Evolutionary conservation across 1,140 invertebrate genomes (phyloP), one percentile per base, ranked within the genome.

Genomic region (Centruroides vittatus): DNA sequence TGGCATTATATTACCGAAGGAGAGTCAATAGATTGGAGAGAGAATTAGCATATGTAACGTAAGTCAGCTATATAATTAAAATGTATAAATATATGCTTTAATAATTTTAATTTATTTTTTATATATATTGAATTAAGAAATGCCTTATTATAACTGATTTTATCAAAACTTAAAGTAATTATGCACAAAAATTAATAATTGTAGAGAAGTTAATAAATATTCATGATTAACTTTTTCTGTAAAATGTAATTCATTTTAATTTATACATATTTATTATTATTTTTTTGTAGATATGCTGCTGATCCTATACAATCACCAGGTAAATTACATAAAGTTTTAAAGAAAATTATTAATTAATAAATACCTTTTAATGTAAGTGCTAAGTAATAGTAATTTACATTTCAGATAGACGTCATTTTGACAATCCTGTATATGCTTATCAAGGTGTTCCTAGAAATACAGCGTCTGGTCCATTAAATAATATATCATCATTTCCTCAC

Each of bases 351-450:
- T 23, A 23, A 23, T 23, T 23, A 23, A 23, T 23, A 23, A 23
- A 23, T 23, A 23, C 2, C 23, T 23, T 23, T 23, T 23, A 23
- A 23, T 23, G 23, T 23, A 23, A 23, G 23, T 23, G 23, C 23
- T 23, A 23, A 23, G 23, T 23, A 23, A 2, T 23, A 23, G 23
- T 23, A 23, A 23, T 23, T 23, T 23, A 23, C 23, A 23, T 23
- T 41, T 41, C 8, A 41, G 41, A 41, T 8, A 41, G 41, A 41
- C 41, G 41, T 72, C 89, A 93, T 74, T 93, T 93, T 73, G 90
- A 93, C 73, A 93, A 93, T 79, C 89, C 89, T 0, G 88, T 91
- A 3, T 93, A 93, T 73, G 85, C 87, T 1, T 86, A 83, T 74
- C 82, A 86, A 53, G 74, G 50, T 68, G 76, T 59, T 79, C 84